Conservation (phyloP, 2,113 vertebrate genomes). For the Hydrolagus affinis region DNA sequence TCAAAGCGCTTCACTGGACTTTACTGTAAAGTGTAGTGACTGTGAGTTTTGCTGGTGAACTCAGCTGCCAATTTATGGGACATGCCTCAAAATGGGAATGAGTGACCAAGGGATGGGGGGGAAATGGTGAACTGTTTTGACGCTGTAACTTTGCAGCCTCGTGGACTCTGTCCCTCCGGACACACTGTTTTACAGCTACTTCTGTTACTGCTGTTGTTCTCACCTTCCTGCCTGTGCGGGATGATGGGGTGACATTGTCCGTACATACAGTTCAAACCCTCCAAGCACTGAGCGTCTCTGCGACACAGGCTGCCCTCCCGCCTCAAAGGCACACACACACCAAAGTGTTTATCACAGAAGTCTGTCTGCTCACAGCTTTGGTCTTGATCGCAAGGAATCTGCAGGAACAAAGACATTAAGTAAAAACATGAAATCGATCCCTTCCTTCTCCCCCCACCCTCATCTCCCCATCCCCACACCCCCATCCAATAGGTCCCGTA, state of each 20-base stretch:
- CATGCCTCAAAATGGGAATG: too few relatives aligned
- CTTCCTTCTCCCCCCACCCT: too few relatives aligned
- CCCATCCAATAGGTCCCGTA: too few relatives aligned
- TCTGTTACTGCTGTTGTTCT: background rate
- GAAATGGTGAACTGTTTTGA: background rate
- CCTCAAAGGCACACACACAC: conserved; percentile 59
- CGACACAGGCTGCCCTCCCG: conserved; percentile 65
- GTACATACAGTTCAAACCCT: conserved; percentile 71
- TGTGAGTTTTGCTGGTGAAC: too few relatives aligned
- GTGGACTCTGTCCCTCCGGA: too few relatives aligned
- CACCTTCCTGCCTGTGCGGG: conserved; percentile 66
- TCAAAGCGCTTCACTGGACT: too few relatives aligned
- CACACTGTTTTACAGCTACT: background rate
- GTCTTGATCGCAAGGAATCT: conserved; percentile 60
- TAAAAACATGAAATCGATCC: too few relatives aligned
- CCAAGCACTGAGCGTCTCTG: conserved; percentile 64
- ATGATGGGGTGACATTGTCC: conserved; percentile 68
- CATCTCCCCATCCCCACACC: too few relatives aligned
- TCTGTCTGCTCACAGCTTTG: conserved; percentile 54
- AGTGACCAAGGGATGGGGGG: background rate
- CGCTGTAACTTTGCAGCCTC: too few relatives aligned
- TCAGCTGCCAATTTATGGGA: too few relatives aligned
- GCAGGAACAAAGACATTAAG: background rate
- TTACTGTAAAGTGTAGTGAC: too few relatives aligned
- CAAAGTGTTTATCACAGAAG: conserved; percentile 75